Conservation (phyloP, 2,113 vertebrate species). For the Odontophorus gujanensis region DNA sequence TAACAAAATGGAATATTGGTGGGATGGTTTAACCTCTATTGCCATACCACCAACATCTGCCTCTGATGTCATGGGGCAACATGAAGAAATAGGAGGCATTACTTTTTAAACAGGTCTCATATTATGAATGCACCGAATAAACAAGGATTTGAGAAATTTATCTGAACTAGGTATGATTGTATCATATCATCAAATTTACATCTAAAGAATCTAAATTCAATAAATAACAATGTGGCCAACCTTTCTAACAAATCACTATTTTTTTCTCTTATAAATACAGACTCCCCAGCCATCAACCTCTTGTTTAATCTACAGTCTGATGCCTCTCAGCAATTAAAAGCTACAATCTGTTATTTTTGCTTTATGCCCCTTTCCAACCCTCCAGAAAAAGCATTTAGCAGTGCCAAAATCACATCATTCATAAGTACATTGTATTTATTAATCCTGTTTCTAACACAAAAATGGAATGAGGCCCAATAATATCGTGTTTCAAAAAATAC, state of each 20-base stretch:
- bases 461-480: neutral
- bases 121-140: neutral
- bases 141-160: neutral
- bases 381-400: constrained; percentile 14
- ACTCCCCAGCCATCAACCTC: neutral
- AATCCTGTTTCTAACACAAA: neutral
- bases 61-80: neutral
- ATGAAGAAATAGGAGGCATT: neutral
- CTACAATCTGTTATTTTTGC: constrained; percentile 1
- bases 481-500: neutral
- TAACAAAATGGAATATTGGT: neutral
- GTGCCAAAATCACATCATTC: constrained; percentile 10
- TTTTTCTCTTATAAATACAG: neutral
- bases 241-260: neutral
- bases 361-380: neutral
- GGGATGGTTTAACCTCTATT: neutral
- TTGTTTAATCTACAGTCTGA: neutral
- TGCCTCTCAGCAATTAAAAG: neutral
- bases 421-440: neutral
- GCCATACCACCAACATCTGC: neutral
- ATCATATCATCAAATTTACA: neutral
- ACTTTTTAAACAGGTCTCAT: neutral
- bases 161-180: neutral
- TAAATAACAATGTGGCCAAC: neutral
- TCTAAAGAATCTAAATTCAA: neutral